Evolutionary conservation across 2,113 vertebrate genomes (phyloP), one percentile per base, ranked within the genome.

Genomic region (Passer domesticus): DNA sequence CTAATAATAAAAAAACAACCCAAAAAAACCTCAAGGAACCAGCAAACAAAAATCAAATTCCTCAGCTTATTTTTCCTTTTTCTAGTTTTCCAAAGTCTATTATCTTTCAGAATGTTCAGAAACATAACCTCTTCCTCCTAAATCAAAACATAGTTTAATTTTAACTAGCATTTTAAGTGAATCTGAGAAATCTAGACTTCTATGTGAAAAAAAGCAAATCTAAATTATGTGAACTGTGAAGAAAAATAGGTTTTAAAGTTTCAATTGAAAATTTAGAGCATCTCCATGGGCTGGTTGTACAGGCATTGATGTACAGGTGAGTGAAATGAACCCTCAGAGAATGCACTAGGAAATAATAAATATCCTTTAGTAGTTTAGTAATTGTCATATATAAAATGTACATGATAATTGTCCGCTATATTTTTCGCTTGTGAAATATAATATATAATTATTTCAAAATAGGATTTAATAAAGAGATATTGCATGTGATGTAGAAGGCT

Each of bases 1-100:
- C 28, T 68, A 64, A 25, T 6, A 80, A 56, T 3, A 21, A 27
- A 13, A 56, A 22, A 9, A 19, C 7, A 37, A 37, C 35, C 0
- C 4, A 0, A 2, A 3, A 41, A 55, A 31, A 5, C 1, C 7
- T 7, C 13, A 35, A 35, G 14, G 68, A 82, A 60, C 35, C 35
- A 37, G 35, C 35, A 7, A 37, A 24, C 4, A 53, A 69, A 69
- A 16, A 28, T 21, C 3, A 59, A 6, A 46, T 67, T 75, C 75
- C 7, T 58, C n/a, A 3, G 0, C 37, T 78, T n/a, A 28, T n/a
- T 58, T 69, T 74, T 39, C 1, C 1, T 28, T 78, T 41, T 44
- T 49, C 12, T 50, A 28, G 6, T 55, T 67, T 79, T 55, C 8
- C 9, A 43, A 46, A 79, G 24, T 63, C 63, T 53, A 10, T 69